Conservation (phyloP, 2,888 invertebrate genomes). For the Gandaritis pyraliata region DNA sequence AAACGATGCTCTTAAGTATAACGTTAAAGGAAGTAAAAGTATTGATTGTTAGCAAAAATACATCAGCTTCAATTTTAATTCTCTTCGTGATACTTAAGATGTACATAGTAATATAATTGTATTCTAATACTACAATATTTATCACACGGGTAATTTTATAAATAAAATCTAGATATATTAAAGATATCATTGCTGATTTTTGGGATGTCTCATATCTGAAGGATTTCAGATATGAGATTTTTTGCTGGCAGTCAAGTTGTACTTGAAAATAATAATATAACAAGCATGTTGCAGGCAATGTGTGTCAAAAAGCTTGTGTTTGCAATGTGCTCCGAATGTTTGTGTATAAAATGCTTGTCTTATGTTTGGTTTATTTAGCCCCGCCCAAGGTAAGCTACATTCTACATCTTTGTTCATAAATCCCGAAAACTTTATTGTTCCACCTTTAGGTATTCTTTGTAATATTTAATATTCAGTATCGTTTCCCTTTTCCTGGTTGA, state of each 20-base stretch:
- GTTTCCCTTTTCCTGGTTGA: background rate
- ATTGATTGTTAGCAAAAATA: slow-evolving; percentile 31
- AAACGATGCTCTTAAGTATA: slow-evolving; percentile 29
- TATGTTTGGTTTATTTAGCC: slow-evolving; percentile 26
- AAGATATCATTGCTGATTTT: no score
- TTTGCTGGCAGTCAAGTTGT: slow-evolving; percentile 41
- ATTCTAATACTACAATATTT: background rate
- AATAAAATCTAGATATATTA: no score
- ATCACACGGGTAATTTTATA: no score
- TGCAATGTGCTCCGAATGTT: slow-evolving; percentile 64
- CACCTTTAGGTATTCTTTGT: background rate
- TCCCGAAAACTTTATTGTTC: background rate
- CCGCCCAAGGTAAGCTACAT: slow-evolving; percentile 33
- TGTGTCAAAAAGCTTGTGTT: slow-evolving; percentile 58
- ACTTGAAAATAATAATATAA: slow-evolving; percentile 4
- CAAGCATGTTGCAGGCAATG: slow-evolving; percentile 62
- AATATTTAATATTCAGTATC: background rate
- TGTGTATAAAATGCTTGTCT: slow-evolving; percentile 51
- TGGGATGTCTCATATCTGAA: no score
- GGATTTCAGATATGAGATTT: background rate
- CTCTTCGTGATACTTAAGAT: background rate
- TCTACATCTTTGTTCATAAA: slow-evolving; percentile 8
- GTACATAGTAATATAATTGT: background rate
- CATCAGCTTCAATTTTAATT: background rate
- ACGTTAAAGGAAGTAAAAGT: slow-evolving; percentile 7